A percentile compares a stretch with the other conserved stretches of the same genome.
Conservation (phyloP, 53 echinoderm and acorn worm species). For the Paelopatides confundens region DNA sequence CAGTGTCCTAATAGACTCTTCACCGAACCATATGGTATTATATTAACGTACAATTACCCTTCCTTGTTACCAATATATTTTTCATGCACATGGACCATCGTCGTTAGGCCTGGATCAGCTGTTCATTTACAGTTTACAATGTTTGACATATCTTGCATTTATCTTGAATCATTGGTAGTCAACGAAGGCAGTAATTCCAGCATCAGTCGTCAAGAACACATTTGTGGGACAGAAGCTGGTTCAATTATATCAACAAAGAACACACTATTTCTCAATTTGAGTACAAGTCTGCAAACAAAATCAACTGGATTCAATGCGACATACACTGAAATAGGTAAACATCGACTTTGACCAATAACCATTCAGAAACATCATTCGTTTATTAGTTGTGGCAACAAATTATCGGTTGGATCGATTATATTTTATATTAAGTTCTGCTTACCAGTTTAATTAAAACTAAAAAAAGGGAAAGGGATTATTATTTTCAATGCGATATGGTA, state of each 20-base stretch:
- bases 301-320: conserved; percentile 16
- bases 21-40: no score
- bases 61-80: no score
- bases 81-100: not conserved
- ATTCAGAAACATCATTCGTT: no score
- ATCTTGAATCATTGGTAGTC: not conserved
- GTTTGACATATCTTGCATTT: conserved; percentile 2
- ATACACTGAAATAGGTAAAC: not conserved
- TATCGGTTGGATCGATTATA: no score
- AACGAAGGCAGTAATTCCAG: not conserved
- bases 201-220: not conserved
- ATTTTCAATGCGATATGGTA: no score
- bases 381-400: no score
- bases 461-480: no score
- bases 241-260: not conserved
- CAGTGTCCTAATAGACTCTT: no score
- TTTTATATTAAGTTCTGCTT: no score
- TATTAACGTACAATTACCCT: no score
- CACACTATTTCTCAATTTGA: not conserved
- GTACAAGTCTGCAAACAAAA: not conserved
- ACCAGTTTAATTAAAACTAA: no score
- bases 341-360: no score
- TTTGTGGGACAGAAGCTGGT: not conserved
- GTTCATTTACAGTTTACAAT: not conserved
- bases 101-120: not conserved